A percentile compares a stretch with the other conserved stretches of the same genome.
Conservation (phyloP, 2,797 vertebrate genomes). For the Premnoplex brunnescens region DNA sequence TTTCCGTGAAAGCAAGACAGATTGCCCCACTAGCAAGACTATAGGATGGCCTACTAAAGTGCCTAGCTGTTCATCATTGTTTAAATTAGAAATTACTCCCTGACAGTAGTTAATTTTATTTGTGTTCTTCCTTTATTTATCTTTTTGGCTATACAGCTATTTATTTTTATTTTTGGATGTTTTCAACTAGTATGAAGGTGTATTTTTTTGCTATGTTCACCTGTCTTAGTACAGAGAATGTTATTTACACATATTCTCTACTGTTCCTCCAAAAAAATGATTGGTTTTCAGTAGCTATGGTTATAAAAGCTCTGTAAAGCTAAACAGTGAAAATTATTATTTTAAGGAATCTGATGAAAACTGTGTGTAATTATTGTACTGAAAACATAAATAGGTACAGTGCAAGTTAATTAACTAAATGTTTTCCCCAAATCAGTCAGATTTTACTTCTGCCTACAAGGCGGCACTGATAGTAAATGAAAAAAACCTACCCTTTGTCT, state of each 20-base stretch:
- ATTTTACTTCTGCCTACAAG: background rate
- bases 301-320: background rate
- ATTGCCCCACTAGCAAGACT: background rate
- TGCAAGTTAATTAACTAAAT: background rate
- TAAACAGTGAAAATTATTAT: background rate
- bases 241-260: background rate
- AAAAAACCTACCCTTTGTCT: background rate
- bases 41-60: background rate
- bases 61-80: background rate
- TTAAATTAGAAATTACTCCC: background rate
- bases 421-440: background rate
- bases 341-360: background rate
- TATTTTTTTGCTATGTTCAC: background rate
- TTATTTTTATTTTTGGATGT: background rate
- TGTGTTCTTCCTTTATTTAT: background rate
- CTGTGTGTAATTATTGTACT: background rate
- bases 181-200: background rate
- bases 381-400: background rate
- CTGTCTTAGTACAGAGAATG: background rate
- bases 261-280: background rate
- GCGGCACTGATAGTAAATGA: background rate
- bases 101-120: background rate
- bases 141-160: background rate
- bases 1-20: background rate
- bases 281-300: background rate